phyloP scores from a whole-genome alignment of 35 echinoderm and acorn worm genomes.

The Heliocidaris tuberculata region DNA sequence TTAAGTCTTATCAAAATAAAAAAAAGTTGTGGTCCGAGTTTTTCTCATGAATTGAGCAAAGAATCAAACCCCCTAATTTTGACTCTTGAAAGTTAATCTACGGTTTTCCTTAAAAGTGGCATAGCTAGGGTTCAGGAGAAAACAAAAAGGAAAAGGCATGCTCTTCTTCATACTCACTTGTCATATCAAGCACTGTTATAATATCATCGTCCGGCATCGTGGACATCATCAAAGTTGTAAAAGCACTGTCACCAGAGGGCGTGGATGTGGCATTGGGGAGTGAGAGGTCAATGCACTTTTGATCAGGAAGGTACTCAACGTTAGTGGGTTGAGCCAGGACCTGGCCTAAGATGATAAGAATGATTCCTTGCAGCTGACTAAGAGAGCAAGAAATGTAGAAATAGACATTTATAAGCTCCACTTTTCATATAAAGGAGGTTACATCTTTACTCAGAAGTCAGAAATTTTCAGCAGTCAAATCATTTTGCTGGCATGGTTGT shows the following conservation, averaged over 20 bases:
- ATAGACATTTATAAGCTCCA: not conserved
- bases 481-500: no score
- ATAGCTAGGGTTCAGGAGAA: not conserved
- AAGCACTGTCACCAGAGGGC: not conserved
- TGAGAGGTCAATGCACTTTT: slow-evolving; percentile 67
- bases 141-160: not conserved
- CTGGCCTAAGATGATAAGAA: slow-evolving; percentile 80
- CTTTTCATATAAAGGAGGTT: not conserved
- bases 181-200: slow-evolving; percentile 31
- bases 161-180: not conserved
- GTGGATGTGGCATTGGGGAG: not conserved
- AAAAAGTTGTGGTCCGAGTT: no score
- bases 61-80: no score
- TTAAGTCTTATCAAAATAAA: no score
- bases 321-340: slow-evolving; percentile 53
- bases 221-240: not conserved
- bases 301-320: slow-evolving; percentile 53
- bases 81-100: no score
- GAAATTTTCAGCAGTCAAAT: not conserved
- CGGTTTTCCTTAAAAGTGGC: no score
- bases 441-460: not conserved
- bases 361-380: slow-evolving; percentile 85
- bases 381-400: slow-evolving; percentile 16
- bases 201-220: slow-evolving; percentile 20
- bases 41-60: no score